Evolutionary conservation across 2,888 invertebrate species (phyloP).

Genomic region (Torymus tubicola): DNA sequence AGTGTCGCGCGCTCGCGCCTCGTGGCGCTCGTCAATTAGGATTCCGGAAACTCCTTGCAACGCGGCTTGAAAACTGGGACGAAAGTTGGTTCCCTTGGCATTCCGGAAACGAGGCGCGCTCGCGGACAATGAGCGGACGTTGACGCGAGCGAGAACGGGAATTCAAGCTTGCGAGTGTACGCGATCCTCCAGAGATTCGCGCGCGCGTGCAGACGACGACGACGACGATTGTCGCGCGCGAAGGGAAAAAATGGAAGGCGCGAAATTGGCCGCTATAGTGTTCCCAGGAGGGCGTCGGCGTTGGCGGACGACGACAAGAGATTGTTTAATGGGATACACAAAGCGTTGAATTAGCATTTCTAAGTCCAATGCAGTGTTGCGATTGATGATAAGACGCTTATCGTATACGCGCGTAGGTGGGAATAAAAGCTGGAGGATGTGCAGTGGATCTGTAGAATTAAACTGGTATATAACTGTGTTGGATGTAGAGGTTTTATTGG

Average conservation of each 20-base stretch:
- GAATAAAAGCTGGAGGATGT: no score
- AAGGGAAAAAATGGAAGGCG: neutral
- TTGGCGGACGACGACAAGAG: neutral
- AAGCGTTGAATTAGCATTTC: no score
- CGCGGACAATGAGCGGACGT: constrained; percentile 47
- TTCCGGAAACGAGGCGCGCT: constrained; percentile 26
- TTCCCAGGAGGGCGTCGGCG: neutral
- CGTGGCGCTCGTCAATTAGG: constrained; percentile 51
- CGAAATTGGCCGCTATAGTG: neutral
- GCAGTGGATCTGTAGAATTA: no score
- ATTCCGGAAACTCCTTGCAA: constrained; percentile 38
- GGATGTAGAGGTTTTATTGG: no score
- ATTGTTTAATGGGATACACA: no score
- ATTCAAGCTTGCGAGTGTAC: neutral
- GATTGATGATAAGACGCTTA: no score
- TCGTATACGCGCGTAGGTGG: no score
- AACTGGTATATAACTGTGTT: no score
- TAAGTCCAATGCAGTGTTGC: no score
- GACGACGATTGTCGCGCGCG: neutral
- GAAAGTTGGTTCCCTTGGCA: constrained; percentile 45
- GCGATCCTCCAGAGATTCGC: constrained; percentile 36
- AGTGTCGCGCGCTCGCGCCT: constrained; percentile 2
- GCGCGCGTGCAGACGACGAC: neutral
- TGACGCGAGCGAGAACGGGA: constrained; percentile 1
- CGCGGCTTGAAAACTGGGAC: constrained; percentile 46